Evolutionary conservation across 2,797 vertebrate species (phyloP).

Genomic region (Oryzias sinensis): DNA sequence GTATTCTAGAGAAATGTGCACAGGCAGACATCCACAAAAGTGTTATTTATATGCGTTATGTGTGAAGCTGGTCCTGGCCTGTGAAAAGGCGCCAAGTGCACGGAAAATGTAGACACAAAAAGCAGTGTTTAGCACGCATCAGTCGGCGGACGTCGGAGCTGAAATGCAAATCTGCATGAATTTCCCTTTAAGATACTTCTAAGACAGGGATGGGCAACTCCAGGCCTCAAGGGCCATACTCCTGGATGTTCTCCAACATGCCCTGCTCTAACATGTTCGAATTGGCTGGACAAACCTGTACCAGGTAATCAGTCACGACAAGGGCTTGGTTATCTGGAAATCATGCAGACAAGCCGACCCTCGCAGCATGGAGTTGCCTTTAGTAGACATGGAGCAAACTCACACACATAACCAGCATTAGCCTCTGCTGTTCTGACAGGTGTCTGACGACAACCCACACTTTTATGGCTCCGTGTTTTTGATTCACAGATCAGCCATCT

Average conservation of each 20-base stretch:
- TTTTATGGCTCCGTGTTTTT: background rate
- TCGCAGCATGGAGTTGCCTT: no score
- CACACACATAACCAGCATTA: no score
- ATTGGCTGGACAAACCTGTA: no score
- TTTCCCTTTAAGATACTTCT: conserved; percentile 6
- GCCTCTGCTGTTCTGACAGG: background rate
- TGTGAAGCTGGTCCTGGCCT: conserved; percentile 27
- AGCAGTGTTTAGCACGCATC: conserved; percentile 36
- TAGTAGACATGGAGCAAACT: no score
- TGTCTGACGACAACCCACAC: background rate
- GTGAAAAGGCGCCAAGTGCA: conserved; percentile 21
- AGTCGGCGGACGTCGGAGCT: conserved; percentile 11
- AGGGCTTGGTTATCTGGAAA: no score
- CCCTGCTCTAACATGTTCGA: no score
- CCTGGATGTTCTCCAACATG: no score
- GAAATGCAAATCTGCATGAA: conserved; percentile 25
- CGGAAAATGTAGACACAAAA: conserved; percentile 7
- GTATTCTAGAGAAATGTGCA: conserved; percentile 42
- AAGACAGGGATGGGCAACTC: background rate
- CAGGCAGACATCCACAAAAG: conserved; percentile 48
- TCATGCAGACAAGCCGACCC: no score
- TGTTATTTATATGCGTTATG: conserved; percentile 59
- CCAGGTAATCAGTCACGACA: no score
- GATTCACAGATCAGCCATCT: no score
- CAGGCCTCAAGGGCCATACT: no score